Base-by-base conservation (phyloP, 2,888 invertebrate genomes). In the Leptinotarsa juncta region DNA sequence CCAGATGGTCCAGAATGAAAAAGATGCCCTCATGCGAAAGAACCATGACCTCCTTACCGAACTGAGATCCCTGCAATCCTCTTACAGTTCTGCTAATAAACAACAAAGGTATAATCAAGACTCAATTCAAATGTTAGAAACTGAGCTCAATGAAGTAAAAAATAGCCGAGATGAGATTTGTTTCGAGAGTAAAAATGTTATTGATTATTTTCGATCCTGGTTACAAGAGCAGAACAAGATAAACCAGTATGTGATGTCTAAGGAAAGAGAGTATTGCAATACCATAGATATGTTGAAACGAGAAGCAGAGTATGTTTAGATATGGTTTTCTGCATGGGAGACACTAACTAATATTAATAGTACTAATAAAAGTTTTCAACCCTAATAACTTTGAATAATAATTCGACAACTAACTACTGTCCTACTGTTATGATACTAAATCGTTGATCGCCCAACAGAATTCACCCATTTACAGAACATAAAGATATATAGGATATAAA, bases 141-240 rank as follows among this genome's bases (percentile, higher is more conserved):
- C 82, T 48, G 86, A 88, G 77, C 76, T 87, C 49, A 80, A 79
- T 7, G 85, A 87, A 26, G 75, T 85, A 12, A 84, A 83, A 79
- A 81, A 79, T 69, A 83, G 79, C 70, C 83, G 84, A 16, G 85
- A 87, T 67, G 86, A 86, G 75, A 82, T 88, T 42, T 86, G 85
- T 74, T 78, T 76, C 26, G 88, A 88, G 80, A 87, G 88, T 72
- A 84, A 83, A 79, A 84, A 84, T 57, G 85, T 88, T 18, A 82
- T 88, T 14, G 80, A 82, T 68, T 86, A 87, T 73, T 87, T 88
- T 5, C 83, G 83, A 50, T 79, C 80, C 50, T 88, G 88, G 88
- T 78, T 88, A 72, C 81, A 84, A 66, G 87, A 88, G 76, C 88
- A 88, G 79, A 83, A 83, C 72, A 82, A 81, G 73, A 87, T 88